Conservation (phyloP, 2,113 vertebrate genomes). For the Variabilichromis moorii region DNA sequence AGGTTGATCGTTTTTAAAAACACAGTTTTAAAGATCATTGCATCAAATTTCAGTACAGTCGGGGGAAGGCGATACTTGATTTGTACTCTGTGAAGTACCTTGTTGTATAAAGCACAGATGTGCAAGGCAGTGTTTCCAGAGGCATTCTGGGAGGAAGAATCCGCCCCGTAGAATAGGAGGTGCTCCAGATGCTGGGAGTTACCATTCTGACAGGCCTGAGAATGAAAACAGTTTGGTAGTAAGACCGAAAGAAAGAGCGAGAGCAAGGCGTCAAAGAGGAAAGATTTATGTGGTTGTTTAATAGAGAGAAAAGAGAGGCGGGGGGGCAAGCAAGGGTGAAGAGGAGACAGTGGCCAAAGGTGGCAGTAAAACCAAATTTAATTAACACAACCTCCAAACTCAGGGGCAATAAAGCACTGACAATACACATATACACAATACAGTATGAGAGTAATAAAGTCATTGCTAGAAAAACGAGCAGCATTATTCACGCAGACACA, state of each 20-base stretch:
- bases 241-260: not conserved
- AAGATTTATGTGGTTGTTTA: not conserved
- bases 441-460: not conserved
- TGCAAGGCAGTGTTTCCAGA: conserved; percentile 93
- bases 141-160: conserved; percentile 85
- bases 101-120: conserved; percentile 91
- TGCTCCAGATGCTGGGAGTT: conserved; percentile 89
- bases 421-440: not conserved
- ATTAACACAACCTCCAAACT: conserved; percentile 45
- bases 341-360: not conserved
- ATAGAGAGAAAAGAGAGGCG: not conserved
- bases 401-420: not conserved
- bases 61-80: not conserved
- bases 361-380: conserved; percentile 26
- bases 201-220: conserved; percentile 78
- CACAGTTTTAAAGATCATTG: not conserved
- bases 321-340: not conserved
- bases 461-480: not conserved
- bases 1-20: not conserved
- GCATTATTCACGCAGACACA: not conserved
- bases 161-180: conserved; percentile 86
- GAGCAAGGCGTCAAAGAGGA: not conserved
- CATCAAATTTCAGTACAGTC: accelerated
- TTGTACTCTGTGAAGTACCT: conserved; percentile 60
- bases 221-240: not conserved